Percentiles rank a stretch among this genome's conserved stretches.
Evolutionary conservation across 2,888 invertebrate genomes (phyloP).

Genomic region (Brenthis daphne): DNA sequence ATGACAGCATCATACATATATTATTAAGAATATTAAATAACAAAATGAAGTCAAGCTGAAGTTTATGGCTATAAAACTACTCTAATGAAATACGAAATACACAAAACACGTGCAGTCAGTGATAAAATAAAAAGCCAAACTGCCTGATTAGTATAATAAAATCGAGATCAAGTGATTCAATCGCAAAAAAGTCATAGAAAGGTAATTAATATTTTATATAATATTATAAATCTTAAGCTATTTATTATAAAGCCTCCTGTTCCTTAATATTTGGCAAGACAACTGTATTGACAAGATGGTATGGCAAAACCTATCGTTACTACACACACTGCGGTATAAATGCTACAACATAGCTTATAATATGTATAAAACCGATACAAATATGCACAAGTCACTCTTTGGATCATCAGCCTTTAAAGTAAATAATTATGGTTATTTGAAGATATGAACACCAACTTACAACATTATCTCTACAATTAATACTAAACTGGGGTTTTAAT

Average conservation of each 20-base stretch:
- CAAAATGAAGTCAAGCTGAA: constrained; percentile 55
- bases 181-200: constrained; percentile 6
- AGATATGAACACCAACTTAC: constrained; percentile 44
- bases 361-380: constrained; percentile 33
- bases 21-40: constrained; percentile 62
- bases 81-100: constrained; percentile 29
- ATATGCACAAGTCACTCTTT: constrained; percentile 52
- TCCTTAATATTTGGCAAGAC: constrained; percentile 28
- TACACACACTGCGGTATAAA: constrained; percentile 40
- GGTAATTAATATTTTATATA: no score
- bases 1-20: constrained; percentile 57
- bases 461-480: constrained; percentile 31
- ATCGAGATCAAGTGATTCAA: constrained; percentile 17
- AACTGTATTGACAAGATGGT: constrained; percentile 13
- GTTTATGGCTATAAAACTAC: constrained; percentile 32
- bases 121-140: constrained; percentile 13
- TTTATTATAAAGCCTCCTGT: constrained; percentile 1
- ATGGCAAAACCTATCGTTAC: constrained; percentile 17
- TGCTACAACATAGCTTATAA: constrained; percentile 33
- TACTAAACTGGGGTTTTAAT: constrained; percentile 26
- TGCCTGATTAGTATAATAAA: constrained; percentile 6
- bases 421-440: constrained; percentile 49
- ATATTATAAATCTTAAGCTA: constrained; percentile 1
- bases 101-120: constrained; percentile 27
- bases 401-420: constrained; percentile 64